Base-by-base conservation (phyloP, 2,888 invertebrate species). In the Diaphora mendica region DNA sequence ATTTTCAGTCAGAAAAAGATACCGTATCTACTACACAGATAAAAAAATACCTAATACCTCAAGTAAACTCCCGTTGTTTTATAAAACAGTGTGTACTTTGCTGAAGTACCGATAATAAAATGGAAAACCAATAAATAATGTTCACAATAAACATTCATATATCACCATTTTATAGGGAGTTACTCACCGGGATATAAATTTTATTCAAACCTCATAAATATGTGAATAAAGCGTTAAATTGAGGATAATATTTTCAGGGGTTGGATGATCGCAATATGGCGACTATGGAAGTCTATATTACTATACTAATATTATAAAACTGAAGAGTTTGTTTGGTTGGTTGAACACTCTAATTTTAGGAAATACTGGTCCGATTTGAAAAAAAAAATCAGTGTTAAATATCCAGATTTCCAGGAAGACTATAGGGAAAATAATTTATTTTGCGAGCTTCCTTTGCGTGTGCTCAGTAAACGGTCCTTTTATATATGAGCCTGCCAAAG, bases 161-260 rank as follows among this genome's bases (percentile, higher is more conserved):
- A 77, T 79, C 66, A 75, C 79, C 73, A 70, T 68, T 84, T 81
- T 78, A 82, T 59, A 71, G 71, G 72, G 55, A 48, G 62, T 55
- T 69, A 67, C 55, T 72, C 71, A 44, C 72, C 67, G 76, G 77
- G 11, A 39, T 44, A 81, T 83, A 79, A 77, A 78, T 76, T 64
- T 82, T 79, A 74, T 71, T 26, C 67, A 8, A 70, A 44, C 70
- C 70, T 74, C 68, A 33, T 67, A 74, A 67, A 71, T 70, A 67
- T 70, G 68, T n/a, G 59, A 39, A 39, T n/a, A 59, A 33, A 62
- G 70, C 39, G 70, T 64, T 42, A 74, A 74, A 71, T 74, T 71
- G 67, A 30, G 35, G 23, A 67, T 70, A 70, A 35, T 26, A 67
- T 70, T 72, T 73, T 70, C 39, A 68, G 51, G 39, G 30, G 68